Conservation (phyloP, 2,113 vertebrate genomes). For the Hystrix cristata region DNA sequence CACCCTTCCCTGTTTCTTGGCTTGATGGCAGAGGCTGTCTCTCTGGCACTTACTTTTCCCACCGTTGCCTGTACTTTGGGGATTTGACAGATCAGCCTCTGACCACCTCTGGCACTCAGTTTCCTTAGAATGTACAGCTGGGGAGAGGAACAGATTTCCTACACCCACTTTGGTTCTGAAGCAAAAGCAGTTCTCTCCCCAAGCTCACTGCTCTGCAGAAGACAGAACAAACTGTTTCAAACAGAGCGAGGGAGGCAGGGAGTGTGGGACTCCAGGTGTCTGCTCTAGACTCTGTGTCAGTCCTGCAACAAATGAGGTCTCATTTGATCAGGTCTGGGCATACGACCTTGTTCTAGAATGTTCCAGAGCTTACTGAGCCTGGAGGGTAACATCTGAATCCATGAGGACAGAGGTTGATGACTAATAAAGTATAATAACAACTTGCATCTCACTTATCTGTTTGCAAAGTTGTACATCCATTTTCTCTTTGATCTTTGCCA, state of each 20-base stretch:
- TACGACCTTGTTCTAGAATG: neutral
- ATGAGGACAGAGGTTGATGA: neutral
- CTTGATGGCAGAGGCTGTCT: neutral
- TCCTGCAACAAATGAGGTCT: neutral
- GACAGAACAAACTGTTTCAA: constrained; percentile 78
- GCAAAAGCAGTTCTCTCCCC: constrained; percentile 44
- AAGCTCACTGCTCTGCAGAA: constrained; percentile 53
- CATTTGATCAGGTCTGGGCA: neutral
- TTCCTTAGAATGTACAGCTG: neutral
- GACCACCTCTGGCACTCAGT: constrained; percentile 51
- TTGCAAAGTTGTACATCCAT: neutral
- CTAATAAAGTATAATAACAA: neutral
- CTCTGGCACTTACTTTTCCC: neutral
- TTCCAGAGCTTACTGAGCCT: neutral
- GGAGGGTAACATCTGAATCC: neutral
- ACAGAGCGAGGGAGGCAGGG: constrained; percentile 59
- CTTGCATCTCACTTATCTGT: neutral
- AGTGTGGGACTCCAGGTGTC: constrained; percentile 29
- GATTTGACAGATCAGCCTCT: neutral
- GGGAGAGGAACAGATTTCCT: constrained; percentile 77
- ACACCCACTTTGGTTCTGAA: constrained; percentile 75
- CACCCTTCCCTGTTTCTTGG: neutral
- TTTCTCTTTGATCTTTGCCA: neutral
- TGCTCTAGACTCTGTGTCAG: neutral
- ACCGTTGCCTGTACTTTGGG: neutral